Evolutionary conservation across 2,797 vertebrate genomes (phyloP), one percentile per base, ranked within the genome.

Genomic region (Gallinago nigripennis): DNA sequence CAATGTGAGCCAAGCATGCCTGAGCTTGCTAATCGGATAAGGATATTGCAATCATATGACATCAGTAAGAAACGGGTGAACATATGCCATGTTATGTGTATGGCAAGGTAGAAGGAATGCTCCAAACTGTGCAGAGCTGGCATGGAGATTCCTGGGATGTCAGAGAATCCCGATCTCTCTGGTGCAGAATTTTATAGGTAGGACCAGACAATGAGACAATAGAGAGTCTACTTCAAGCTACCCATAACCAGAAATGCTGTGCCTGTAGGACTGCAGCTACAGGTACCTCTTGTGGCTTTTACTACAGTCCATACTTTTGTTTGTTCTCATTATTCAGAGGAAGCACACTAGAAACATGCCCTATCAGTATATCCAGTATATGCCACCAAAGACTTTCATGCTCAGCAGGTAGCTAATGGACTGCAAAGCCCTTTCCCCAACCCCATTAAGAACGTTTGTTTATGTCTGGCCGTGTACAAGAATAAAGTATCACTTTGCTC

Each of bases 21-120:
- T 48, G 82, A 92, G 76, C 93, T 85, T 91, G 86, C 88, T 96
- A 92, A 96, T 94, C 9, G 4, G 86, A 90, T 95, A 89, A 95
- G 71, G 81, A 80, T 90, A 78, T 64, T 82, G 65, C 63, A 96
- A 78, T 95, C 45, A 65, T 71, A 82, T 90, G 95, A 69, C 68
- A 96, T 85, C 68, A 92, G 75, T 57, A 77, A 93, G 66, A 64
- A 94, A 89, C 5, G 0, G 3, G 51, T 69, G 68, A 96, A 63
- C 68, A 57, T 92, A 88, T 80, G 80, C 66, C 31, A 41, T 76
- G 33, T 53, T 88, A 56, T 66, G 27, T 57, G 43, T 43, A 68
- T 57, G 50, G 54, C 64, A 82, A 87, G 11, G 73, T 50, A 51
- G 48, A 68, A 71, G 50, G 41, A 90, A 56, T n/a, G 30, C 35